Percentiles rank a stretch among this genome's conserved stretches.
These are phyloP conservation scores for Nasonia giraulti DNA, from an alignment of 1,140 invertebrate genomes.

Conservation along the genomic window DNA sequence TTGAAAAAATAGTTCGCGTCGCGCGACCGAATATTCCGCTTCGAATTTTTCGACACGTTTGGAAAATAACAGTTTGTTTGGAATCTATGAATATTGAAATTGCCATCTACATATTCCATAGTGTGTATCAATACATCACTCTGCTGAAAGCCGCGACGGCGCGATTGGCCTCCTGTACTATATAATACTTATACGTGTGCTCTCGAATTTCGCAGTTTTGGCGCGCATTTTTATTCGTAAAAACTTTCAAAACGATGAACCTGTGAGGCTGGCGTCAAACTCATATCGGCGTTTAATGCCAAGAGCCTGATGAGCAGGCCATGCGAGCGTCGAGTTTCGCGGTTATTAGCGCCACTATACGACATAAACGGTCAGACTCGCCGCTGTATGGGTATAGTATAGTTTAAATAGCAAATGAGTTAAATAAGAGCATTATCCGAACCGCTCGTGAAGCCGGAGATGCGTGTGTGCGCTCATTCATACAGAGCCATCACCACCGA, in stretches of 20 bases:
- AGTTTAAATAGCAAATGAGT: constrained; percentile 37
- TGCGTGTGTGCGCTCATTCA: not conserved
- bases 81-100: not conserved
- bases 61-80: not conserved
- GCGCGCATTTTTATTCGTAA: not conserved
- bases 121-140: not conserved
- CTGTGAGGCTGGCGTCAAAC: too few species aligned
- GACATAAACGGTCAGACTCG: not conserved
- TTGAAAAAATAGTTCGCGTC: not conserved
- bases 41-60: not conserved
- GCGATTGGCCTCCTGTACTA: too few species aligned
- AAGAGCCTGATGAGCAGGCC: too few species aligned
- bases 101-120: not conserved
- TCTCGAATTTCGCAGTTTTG: not conserved
- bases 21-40: not conserved
- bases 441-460: not conserved
- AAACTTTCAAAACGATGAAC: too few species aligned
- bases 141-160: not conserved
- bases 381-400: not conserved
- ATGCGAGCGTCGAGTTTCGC: too few species aligned
- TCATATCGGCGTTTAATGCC: too few species aligned
- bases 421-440: constrained; percentile 59
- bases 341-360: too few species aligned
- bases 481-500: not conserved
- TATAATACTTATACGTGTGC: too few species aligned